These are phyloP conservation scores for Vanessa cardui DNA, from an alignment of 2,888 invertebrate genomes.

Conservation along the genomic window DNA sequence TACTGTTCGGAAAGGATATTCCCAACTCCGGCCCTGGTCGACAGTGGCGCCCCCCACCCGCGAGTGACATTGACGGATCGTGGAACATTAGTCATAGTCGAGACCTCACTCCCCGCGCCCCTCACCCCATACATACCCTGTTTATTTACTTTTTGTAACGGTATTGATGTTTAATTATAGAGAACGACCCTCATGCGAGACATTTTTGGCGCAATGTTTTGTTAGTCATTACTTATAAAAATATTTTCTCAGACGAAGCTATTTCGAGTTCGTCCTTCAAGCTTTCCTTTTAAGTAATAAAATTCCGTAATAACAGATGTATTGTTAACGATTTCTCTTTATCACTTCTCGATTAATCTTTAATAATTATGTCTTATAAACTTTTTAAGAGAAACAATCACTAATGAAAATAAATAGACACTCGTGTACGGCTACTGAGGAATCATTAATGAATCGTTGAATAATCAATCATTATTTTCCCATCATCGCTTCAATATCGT, in stretches of 20 bases:
- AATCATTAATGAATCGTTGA: constrained; percentile 43
- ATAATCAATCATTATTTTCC: constrained; percentile 61
- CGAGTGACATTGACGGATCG: constrained; percentile 87
- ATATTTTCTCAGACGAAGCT: constrained; percentile 24
- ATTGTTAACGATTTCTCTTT: constrained; percentile 25
- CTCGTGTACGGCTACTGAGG: constrained; percentile 30
- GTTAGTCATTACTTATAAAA: constrained; percentile 42
- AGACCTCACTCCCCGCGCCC: constrained; percentile 76
- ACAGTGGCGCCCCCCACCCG: constrained; percentile 73
- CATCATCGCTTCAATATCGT: constrained; percentile 59
- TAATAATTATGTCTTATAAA: constrained; percentile 23
- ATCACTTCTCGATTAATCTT: constrained; percentile 31
- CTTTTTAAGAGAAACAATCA: constrained; percentile 8
- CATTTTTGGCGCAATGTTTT: constrained; percentile 75
- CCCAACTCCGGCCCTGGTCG: constrained; percentile 70
- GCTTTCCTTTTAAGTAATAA: constrained; percentile 15
- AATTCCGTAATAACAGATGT: constrained; percentile 17
- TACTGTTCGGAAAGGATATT: constrained; percentile 76
- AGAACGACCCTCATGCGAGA: constrained; percentile 71
- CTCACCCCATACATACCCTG: constrained; percentile 75
- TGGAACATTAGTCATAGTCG: constrained; percentile 87
- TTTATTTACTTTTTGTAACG: constrained; percentile 83
- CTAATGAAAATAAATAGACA: constrained; percentile 34
- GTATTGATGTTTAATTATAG: constrained; percentile 83
- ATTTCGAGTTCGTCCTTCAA: constrained; percentile 33